Evolutionary conservation across 1,140 invertebrate genomes (phyloP).

Genomic region (Venustaconcha ellipsiformis): DNA sequence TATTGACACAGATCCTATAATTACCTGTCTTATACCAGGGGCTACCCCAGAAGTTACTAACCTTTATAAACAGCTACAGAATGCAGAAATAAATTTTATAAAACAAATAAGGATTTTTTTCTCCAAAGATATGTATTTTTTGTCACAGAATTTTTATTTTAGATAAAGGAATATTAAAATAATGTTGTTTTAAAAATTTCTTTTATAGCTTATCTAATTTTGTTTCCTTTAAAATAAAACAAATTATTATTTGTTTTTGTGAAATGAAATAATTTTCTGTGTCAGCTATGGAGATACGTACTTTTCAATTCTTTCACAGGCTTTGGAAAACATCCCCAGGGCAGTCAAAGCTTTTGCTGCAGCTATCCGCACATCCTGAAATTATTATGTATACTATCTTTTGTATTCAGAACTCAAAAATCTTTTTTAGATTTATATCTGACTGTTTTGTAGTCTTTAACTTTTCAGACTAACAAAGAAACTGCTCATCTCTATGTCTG

Average conservation of each 20-base stretch:
- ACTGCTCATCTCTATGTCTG: no score
- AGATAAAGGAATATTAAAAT: no score
- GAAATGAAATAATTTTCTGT: conserved; percentile 1
- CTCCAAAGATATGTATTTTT: background rate
- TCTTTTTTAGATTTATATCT: background rate
- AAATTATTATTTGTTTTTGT: background rate
- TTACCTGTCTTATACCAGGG: no score
- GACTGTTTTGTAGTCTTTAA: background rate
- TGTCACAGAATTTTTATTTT: no score
- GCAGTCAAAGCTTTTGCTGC: conserved; percentile 62
- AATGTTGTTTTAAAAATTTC: no score
- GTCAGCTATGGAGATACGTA: conserved; percentile 33
- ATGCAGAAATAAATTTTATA: no score
- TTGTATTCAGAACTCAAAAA: background rate
- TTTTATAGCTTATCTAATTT: background rate
- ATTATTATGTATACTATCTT: conserved; percentile 11
- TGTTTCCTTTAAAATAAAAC: background rate
- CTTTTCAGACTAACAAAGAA: background rate
- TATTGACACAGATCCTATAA: no score
- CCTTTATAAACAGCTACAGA: no score
- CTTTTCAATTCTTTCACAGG: conserved; percentile 61
- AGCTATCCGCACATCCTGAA: conserved; percentile 58
- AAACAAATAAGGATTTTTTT: conserved; percentile 2
- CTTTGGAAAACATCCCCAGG: conserved; percentile 60
- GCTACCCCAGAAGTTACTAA: no score